Conservation (phyloP, 2,113 vertebrate species). For the Anoura caudifer region DNA sequence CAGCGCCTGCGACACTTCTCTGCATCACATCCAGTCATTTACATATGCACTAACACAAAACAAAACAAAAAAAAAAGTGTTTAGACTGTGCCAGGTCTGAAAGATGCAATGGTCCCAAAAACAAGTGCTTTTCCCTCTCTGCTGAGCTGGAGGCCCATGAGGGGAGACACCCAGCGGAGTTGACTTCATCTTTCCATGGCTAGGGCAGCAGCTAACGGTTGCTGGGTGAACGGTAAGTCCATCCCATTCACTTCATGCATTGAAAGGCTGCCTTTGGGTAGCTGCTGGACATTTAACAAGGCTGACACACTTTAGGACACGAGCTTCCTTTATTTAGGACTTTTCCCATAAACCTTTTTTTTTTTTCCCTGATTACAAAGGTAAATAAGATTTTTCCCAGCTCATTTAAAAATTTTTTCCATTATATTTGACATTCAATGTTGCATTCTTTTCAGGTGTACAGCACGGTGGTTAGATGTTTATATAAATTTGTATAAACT, state of each 20-base stretch:
- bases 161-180: fast-evolving
- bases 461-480: neutral
- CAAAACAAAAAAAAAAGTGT: neutral
- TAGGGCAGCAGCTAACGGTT: neutral
- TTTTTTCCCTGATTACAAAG: neutral
- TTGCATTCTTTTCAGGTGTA: neutral
- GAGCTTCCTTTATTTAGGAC: neutral
- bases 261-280: neutral
- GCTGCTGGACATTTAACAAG: neutral
- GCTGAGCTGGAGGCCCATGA: fast-evolving
- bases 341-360: neutral
- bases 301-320: neutral
- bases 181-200: neutral
- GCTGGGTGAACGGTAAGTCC: neutral
- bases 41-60: neutral
- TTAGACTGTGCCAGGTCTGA: neutral
- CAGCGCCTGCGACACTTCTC: no score
- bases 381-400: neutral
- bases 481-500: neutral
- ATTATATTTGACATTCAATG: neutral
- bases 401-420: neutral
- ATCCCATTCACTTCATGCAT: neutral
- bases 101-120: neutral
- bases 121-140: neutral
- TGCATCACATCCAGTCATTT: neutral